Evolutionary conservation across 2,797 vertebrate species (phyloP).

Genomic region (Pseudomugil gertrudae): DNA sequence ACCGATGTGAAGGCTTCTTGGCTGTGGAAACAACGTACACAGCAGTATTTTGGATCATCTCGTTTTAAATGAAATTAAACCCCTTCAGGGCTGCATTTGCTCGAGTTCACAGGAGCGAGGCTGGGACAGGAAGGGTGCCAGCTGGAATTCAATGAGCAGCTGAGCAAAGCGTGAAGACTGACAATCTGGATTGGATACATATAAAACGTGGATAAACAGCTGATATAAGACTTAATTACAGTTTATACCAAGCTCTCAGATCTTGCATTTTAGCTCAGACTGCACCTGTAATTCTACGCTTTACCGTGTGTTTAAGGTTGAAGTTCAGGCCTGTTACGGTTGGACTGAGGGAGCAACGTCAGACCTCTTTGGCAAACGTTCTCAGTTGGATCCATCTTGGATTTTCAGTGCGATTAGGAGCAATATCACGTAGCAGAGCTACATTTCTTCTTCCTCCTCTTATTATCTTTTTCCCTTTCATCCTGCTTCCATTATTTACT

Average conservation of each 20-base stretch:
- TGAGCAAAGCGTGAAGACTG: conserved; percentile 12
- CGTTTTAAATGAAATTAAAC: conserved; percentile 55
- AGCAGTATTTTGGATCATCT: conserved; percentile 43
- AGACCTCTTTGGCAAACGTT: too few species aligned
- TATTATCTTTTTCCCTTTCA: too few species aligned
- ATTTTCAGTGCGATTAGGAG: too few species aligned
- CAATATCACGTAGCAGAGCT: too few species aligned
- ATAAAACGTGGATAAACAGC: neutral
- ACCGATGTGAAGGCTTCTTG: conserved; percentile 14
- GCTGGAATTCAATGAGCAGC: conserved; percentile 31
- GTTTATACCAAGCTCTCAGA: neutral
- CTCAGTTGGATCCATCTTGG: too few species aligned
- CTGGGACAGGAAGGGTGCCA: conserved; percentile 44
- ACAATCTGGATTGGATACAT: neutral
- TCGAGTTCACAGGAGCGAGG: conserved; percentile 39
- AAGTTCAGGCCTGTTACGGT: neutral
- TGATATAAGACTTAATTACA: conserved; percentile 1
- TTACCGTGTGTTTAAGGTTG: neutral
- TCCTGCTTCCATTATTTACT: too few species aligned
- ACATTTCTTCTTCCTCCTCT: too few species aligned
- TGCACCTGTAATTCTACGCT: neutral
- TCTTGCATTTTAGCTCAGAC: neutral
- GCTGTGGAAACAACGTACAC: conserved; percentile 23
- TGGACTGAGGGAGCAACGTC: too few species aligned
- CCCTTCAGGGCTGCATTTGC: conserved; percentile 38